phyloP scores from a whole-genome alignment of 1,140 invertebrate species.

The Battus philenor region DNA sequence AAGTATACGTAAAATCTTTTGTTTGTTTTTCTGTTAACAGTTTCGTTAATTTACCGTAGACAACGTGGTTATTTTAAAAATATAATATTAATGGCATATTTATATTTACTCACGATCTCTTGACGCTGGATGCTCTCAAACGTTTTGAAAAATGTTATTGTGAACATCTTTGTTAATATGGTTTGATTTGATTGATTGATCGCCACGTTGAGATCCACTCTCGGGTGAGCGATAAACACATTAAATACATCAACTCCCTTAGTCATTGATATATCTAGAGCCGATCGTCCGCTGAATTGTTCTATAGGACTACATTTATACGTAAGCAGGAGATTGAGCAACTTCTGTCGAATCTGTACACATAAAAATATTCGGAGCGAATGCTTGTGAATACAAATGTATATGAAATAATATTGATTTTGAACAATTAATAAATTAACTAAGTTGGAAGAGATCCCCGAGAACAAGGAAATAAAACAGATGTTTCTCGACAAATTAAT shows the following conservation, averaged over 20 bases:
- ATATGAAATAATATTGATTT: not conserved
- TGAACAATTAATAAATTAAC: not conserved
- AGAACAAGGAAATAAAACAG: no score
- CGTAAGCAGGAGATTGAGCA: slow-evolving; percentile 44
- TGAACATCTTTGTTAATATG: slow-evolving; percentile 54
- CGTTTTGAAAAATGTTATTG: slow-evolving; percentile 35
- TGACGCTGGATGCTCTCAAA: slow-evolving; percentile 26
- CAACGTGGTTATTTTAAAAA: no score
- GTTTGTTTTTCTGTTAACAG: no score
- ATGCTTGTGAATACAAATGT: not conserved
- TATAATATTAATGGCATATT: no score
- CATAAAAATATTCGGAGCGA: not conserved
- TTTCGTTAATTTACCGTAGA: no score
- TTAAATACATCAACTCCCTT: slow-evolving; percentile 37
- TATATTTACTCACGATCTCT: slow-evolving; percentile 35
- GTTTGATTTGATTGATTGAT: slow-evolving; percentile 54
- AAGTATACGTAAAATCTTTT: no score
- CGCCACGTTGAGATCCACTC: slow-evolving; percentile 40
- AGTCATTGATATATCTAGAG: slow-evolving; percentile 42
- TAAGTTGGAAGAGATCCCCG: no score
- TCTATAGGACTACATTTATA: slow-evolving; percentile 37
- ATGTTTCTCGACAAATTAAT: no score
- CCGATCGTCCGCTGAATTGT: slow-evolving; percentile 47
- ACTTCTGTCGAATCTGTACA: slow-evolving; percentile 38
- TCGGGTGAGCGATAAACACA: slow-evolving; percentile 39